Conservation (phyloP, 2,113 vertebrate genomes). For the Oreamnos americanus region DNA sequence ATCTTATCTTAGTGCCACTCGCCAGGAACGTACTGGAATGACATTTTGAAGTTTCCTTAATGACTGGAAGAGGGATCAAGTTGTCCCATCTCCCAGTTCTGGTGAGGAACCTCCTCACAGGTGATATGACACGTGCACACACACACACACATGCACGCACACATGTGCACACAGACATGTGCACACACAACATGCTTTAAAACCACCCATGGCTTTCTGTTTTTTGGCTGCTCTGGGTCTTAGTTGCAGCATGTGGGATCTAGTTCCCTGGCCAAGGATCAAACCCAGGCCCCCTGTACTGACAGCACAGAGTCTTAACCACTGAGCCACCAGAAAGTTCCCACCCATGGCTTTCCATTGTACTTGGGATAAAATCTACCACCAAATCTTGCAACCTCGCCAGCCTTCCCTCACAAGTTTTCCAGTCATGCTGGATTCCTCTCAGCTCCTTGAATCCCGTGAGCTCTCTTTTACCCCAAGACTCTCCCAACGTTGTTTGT, state of each 20-base stretch:
- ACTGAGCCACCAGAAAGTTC: not conserved
- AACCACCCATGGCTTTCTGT: not conserved
- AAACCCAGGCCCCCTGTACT: not conserved
- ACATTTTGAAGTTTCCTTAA: not conserved
- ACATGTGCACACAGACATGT: not conserved
- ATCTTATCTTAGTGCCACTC: not conserved
- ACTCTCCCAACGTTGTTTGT: not conserved
- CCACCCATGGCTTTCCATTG: not conserved
- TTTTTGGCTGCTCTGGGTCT: not conserved
- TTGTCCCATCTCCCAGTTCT: not conserved
- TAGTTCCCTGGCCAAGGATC: not conserved
- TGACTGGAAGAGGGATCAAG: not conserved
- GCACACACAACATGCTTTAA: not conserved
- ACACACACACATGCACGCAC: rapidly evolving
- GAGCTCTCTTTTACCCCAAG: not conserved
- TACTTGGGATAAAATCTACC: not conserved
- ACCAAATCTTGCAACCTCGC: not conserved
- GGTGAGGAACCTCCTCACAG: not conserved
- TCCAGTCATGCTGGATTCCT: not conserved
- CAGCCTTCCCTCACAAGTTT: not conserved
- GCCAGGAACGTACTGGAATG: not conserved
- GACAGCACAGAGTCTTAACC: not conserved
- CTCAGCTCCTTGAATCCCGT: not conserved
- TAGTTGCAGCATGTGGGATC: not conserved
- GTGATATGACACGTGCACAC: rapidly evolving